Conservation (phyloP, 2,797 vertebrate species). For the Morus bassanus region DNA sequence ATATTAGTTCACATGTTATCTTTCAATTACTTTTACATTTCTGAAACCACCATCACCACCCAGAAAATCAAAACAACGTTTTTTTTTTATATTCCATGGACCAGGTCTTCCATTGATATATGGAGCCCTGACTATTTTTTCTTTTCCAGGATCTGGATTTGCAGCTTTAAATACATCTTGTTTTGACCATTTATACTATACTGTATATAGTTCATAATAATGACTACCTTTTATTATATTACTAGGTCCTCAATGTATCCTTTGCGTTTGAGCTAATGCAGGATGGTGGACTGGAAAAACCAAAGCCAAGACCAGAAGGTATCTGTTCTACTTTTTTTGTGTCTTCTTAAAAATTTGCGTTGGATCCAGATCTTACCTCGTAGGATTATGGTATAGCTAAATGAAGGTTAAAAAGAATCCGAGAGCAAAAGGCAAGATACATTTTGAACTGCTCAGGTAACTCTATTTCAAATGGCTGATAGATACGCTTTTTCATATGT, state of each 20-base stretch:
- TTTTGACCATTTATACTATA: background rate
- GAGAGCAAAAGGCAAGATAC: background rate
- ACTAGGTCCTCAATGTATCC: conserved; percentile 92
- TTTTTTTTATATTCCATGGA: background rate
- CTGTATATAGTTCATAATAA: background rate
- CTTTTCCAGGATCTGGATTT: background rate
- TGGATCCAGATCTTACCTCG: background rate
- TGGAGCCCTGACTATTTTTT: background rate
- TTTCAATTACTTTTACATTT: background rate
- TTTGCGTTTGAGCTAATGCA: conserved; percentile 98
- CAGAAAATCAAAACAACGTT: background rate
- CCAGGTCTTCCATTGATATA: background rate
- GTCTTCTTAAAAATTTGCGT: background rate
- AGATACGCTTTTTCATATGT: background rate
- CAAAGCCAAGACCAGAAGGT: conserved; percentile 96
- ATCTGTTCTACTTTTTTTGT: background rate
- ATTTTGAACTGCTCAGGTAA: background rate
- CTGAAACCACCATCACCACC: background rate
- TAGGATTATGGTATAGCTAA: background rate
- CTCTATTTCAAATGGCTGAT: background rate
- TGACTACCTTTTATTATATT: conserved; percentile 1
- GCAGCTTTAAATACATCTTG: background rate
- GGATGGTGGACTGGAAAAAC: conserved; percentile 93
- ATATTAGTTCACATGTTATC: background rate
- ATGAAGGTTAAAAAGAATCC: background rate